These are phyloP conservation scores for Pangasius djambal DNA, from an alignment of 2,797 vertebrate genomes.

Conservation along the genomic window DNA sequence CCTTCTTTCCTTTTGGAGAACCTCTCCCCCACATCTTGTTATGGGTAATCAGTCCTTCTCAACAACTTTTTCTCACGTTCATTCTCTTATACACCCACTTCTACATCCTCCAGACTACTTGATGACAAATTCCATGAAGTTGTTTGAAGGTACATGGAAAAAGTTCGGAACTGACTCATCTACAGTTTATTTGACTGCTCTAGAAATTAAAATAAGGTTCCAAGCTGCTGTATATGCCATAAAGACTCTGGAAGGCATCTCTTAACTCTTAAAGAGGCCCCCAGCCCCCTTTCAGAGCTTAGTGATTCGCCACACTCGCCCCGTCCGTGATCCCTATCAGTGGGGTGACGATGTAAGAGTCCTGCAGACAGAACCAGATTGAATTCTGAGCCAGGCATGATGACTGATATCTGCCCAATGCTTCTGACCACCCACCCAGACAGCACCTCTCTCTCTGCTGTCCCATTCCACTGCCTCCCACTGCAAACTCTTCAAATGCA, in stretches of 20 bases:
- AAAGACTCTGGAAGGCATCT: conserved; percentile 39
- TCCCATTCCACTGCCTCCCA: conserved; percentile 40
- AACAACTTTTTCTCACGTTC: not conserved
- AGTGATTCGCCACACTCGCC: conserved; percentile 55
- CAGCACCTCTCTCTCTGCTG: conserved; percentile 22
- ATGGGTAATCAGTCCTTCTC: not conserved
- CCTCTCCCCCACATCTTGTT: conserved; percentile 15
- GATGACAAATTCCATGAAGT: not conserved
- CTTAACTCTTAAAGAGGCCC: conserved; percentile 36
- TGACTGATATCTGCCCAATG: conserved; percentile 67
- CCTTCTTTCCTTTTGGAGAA: conserved; percentile 42
- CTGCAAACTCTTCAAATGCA: conserved; percentile 35
- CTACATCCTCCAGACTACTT: not conserved
- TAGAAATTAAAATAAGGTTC: conserved; percentile 14
- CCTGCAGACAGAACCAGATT: conserved; percentile 65
- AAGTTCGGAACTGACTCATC: not conserved
- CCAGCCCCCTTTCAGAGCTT: conserved; percentile 52
- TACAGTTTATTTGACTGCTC: not conserved
- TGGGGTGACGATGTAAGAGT: conserved; percentile 68
- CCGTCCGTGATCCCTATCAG: conserved; percentile 66
- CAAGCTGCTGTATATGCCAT: conserved; percentile 32
- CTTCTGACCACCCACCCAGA: conserved; percentile 69
- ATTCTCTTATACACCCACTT: not conserved
- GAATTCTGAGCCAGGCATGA: conserved; percentile 72
- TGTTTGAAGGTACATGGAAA: not conserved